Conservation (phyloP, 2,888 invertebrate genomes). For the Abrostola tripartita region DNA sequence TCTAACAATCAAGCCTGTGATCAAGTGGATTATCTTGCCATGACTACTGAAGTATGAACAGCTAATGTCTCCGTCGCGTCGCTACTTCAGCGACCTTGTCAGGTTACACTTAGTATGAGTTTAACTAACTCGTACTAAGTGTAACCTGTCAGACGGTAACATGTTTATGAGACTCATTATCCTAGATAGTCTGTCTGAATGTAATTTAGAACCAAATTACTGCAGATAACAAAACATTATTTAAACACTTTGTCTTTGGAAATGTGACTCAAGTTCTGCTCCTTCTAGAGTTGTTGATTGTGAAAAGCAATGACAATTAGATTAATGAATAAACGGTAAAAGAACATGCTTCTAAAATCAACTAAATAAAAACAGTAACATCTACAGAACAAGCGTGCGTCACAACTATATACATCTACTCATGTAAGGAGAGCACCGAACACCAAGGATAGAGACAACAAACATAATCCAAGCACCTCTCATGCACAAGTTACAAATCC, state of each 20-base stretch:
- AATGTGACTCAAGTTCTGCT: background rate
- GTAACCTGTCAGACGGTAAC: conserved; percentile 16
- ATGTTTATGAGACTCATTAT: conserved; percentile 31
- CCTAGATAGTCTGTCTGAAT: conserved; percentile 20
- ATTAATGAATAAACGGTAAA: no score
- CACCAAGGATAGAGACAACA: conserved; percentile 29
- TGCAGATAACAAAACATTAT: conserved; percentile 17
- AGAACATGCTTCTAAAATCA: background rate
- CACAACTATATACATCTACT: conserved; percentile 4
- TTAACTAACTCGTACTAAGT: conserved; percentile 23
- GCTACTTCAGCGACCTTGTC: conserved; percentile 25
- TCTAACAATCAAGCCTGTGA: no score
- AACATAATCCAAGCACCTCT: conserved; percentile 28
- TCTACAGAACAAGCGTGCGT: conserved; percentile 23
- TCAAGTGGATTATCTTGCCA: no score
- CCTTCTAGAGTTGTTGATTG: background rate
- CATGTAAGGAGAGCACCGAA: conserved; percentile 41
- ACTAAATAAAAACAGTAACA: background rate
- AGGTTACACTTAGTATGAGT: no score
- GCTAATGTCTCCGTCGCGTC: background rate
- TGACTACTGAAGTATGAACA: background rate
- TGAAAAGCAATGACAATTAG: background rate
- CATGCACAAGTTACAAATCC: conserved; percentile 58
- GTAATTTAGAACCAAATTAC: conserved; percentile 12
- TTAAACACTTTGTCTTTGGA: background rate